These are phyloP conservation scores for Pseudomyrmex flavicornis DNA, from an alignment of 1,140 invertebrate species.

Conservation along the genomic window DNA sequence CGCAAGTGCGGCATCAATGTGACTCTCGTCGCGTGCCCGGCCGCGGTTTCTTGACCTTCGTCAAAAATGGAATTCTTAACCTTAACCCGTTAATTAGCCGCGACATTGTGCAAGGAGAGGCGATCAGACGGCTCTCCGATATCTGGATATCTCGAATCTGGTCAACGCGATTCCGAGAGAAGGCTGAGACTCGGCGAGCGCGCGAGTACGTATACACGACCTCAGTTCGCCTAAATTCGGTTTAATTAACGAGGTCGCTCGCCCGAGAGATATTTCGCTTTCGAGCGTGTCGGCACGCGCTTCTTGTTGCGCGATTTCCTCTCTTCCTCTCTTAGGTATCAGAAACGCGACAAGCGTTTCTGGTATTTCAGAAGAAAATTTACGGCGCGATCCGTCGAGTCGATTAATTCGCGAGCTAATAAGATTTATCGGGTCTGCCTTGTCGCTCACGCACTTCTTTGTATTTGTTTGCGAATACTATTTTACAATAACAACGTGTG, in stretches of 20 bases:
- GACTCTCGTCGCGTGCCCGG: conserved; percentile 1
- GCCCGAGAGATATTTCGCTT: conserved; percentile 17
- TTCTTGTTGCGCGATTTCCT: not conserved
- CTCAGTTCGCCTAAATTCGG: conserved; percentile 75
- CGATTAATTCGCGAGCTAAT: conserved; percentile 11
- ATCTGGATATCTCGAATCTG: conserved; percentile 31
- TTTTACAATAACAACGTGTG: not conserved
- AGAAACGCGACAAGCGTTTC: not conserved
- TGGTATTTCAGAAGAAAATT: conserved; percentile 4
- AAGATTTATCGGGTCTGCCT: conserved; percentile 1
- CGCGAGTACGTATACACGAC: conserved; percentile 7
- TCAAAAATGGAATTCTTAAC: conserved; percentile 64
- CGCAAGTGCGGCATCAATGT: conserved; percentile 30
- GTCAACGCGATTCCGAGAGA: conserved; percentile 28
- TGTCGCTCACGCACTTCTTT: not conserved
- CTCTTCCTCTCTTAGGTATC: not conserved
- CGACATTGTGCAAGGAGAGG: conserved; percentile 63
- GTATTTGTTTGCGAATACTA: not conserved
- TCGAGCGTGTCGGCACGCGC: conserved; percentile 14
- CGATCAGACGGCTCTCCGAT: conserved; percentile 57
- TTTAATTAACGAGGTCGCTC: conserved; percentile 63
- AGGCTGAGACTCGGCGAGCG: conserved; percentile 58
- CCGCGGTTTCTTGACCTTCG: conserved; percentile 61
- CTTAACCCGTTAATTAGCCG: conserved; percentile 74
- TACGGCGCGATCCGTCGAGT: not conserved